Evolutionary conservation across 1,140 invertebrate species (phyloP).

Genomic region (Myzus persicae): DNA sequence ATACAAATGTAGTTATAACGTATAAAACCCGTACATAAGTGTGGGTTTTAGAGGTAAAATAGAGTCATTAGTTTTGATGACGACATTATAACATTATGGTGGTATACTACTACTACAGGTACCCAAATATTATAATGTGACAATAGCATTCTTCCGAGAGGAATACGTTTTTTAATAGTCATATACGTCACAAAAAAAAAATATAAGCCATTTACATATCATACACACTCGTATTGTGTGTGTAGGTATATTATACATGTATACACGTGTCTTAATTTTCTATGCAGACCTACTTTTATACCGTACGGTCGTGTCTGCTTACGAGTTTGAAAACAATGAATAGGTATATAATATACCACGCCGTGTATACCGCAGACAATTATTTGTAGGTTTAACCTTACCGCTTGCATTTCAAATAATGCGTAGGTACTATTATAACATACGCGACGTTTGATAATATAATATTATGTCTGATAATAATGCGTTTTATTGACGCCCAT

Average conservation of each 20-base stretch:
- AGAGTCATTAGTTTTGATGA: constrained; percentile 16
- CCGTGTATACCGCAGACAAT: not conserved
- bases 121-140: not conserved
- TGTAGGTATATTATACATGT: not conserved
- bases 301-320: not conserved
- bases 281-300: not conserved
- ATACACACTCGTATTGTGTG: not conserved
- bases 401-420: not conserved
- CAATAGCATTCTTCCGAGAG: constrained; percentile 6
- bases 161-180: not conserved
- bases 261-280: constrained; percentile 1
- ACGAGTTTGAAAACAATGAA: not conserved
- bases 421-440: not conserved
- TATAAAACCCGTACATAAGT: not conserved
- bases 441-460: not conserved
- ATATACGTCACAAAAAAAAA: not conserved
- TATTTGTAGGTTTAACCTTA: too few relatives aligned
- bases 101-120: not conserved
- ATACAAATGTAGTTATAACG: too few relatives aligned
- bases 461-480: not conserved
- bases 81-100: not conserved
- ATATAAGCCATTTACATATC: constrained; percentile 7
- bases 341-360: not conserved
- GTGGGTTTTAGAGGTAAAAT: not conserved
- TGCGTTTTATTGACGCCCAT: too few relatives aligned